These are phyloP conservation scores for Cranoglanis bouderius DNA, from an alignment of 2,113 vertebrate genomes.

Conservation along the genomic window DNA sequence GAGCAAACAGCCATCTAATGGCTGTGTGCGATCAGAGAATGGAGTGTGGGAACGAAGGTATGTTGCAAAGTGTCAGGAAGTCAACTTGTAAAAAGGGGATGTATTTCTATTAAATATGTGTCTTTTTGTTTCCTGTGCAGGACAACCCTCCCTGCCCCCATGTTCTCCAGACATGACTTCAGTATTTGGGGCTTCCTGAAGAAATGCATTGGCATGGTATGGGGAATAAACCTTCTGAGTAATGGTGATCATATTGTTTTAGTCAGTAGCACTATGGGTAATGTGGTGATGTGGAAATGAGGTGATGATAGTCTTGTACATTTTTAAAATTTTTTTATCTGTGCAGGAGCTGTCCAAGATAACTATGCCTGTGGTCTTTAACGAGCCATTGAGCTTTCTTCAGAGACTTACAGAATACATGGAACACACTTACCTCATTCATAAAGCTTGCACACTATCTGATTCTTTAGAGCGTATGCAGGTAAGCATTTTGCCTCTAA, in stretches of 20 bases:
- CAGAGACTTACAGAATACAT: conserved; percentile 96
- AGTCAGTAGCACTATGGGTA: background rate
- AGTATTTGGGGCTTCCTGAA: conserved; percentile 95
- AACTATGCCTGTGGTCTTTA: conserved; percentile 95
- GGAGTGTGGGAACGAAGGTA: conserved; percentile 86
- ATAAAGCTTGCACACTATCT: conserved; percentile 80
- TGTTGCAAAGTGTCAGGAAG: conserved; percentile 20
- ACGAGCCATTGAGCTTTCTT: conserved; percentile 94
- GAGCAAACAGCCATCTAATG: conserved; percentile 70
- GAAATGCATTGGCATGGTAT: conserved; percentile 97
- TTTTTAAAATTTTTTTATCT: conserved; percentile 1
- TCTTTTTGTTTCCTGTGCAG: conserved; percentile 64
- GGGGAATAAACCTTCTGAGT: conserved; percentile 43
- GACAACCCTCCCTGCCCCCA: conserved; percentile 85
- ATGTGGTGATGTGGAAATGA: background rate
- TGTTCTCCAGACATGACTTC: conserved; percentile 93
- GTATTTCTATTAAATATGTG: background rate
- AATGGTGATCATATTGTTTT: background rate
- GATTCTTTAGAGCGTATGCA: conserved; percentile 91
- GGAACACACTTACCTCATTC: conserved; percentile 93
- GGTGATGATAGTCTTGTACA: background rate
- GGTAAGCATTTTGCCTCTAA: conserved; percentile 65
- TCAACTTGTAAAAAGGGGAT: background rate
- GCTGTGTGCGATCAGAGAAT: conserved; percentile 79
- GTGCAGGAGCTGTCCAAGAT: conserved; percentile 94